Percentiles rank a stretch among this genome's conserved stretches.
Conservation (phyloP, 2,888 invertebrate genomes). For the Agrotis puta region DNA sequence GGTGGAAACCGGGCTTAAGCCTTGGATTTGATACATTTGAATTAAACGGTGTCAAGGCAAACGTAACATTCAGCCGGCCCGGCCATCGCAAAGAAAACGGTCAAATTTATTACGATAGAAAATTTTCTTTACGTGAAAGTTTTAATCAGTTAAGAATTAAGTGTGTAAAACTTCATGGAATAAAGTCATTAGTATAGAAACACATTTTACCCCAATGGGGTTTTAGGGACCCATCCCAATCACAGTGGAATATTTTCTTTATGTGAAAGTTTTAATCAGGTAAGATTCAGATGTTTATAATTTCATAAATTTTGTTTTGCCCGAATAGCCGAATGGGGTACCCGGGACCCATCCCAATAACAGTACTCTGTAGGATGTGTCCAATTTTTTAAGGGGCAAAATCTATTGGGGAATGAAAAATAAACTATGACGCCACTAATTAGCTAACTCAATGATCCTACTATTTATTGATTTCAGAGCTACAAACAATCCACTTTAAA, state of each 20-base stretch:
- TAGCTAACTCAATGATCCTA: too few relatives aligned
- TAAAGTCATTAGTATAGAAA: neutral
- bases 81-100: constrained; percentile 1
- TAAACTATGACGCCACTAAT: too few relatives aligned
- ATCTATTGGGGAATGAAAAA: too few relatives aligned
- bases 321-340: neutral
- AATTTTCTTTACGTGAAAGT: neutral
- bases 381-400: too few relatives aligned
- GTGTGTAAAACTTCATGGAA: neutral
- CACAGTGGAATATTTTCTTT: too few relatives aligned
- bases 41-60: constrained; percentile 67
- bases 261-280: too few relatives aligned
- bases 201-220: neutral
- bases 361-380: too few relatives aligned
- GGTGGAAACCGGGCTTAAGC: neutral
- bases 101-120: constrained; percentile 35
- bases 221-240: neutral
- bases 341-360: too few relatives aligned
- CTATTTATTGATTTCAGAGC: too few relatives aligned
- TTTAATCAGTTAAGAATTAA: neutral
- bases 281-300: too few relatives aligned
- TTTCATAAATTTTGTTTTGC: too few relatives aligned
- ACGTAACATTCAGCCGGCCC: constrained; percentile 21
- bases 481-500: too few relatives aligned
- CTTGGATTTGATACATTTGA: constrained; percentile 60